phyloP scores from a whole-genome alignment of 2,113 vertebrate species.

The Anarhynchus alexandrinus region DNA sequence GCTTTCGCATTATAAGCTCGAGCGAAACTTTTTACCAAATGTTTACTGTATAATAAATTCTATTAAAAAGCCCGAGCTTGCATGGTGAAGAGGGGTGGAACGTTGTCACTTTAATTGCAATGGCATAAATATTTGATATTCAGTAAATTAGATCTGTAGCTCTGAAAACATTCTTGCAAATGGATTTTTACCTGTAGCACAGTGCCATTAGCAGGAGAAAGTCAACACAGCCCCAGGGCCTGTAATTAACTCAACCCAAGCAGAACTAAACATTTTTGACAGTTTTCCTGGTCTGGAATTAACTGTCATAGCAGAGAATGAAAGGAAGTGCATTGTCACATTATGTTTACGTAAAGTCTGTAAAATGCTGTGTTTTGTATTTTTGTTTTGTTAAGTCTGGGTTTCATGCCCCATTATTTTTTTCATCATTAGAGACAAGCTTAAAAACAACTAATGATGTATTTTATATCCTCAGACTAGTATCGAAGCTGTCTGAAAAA shows the following conservation, averaged over 20 bases:
- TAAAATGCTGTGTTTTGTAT: slow-evolving; percentile 73
- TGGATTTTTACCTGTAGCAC: slow-evolving; percentile 94
- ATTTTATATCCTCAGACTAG: slow-evolving; percentile 62
- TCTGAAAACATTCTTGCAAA: slow-evolving; percentile 90
- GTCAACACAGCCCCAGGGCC: slow-evolving; percentile 85
- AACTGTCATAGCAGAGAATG: slow-evolving; percentile 94
- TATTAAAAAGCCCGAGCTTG: slow-evolving; percentile 59
- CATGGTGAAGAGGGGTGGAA: slow-evolving; percentile 54
- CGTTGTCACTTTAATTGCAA: slow-evolving; percentile 86
- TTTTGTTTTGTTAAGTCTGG: slow-evolving; percentile 71
- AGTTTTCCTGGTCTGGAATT: slow-evolving; percentile 95
- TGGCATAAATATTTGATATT: slow-evolving; percentile 94
- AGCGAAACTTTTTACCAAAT: slow-evolving; percentile 64
- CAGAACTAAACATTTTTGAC: slow-evolving; percentile 99
- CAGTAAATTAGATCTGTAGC: slow-evolving; percentile 93
- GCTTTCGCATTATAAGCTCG: slow-evolving; percentile 58
- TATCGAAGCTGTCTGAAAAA: slow-evolving; percentile 21
- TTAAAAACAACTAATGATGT: slow-evolving; percentile 78
- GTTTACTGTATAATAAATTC: slow-evolving; percentile 70
- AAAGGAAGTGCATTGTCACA: slow-evolving; percentile 94
- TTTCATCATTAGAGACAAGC: slow-evolving; percentile 83
- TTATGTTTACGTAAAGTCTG: slow-evolving; percentile 82
- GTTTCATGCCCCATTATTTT: slow-evolving; percentile 75
- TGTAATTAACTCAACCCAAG: slow-evolving; percentile 97
- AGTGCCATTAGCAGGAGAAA: slow-evolving; percentile 89